Base-by-base conservation (phyloP, 2,113 vertebrate species). In the Bettongia penicillata region DNA sequence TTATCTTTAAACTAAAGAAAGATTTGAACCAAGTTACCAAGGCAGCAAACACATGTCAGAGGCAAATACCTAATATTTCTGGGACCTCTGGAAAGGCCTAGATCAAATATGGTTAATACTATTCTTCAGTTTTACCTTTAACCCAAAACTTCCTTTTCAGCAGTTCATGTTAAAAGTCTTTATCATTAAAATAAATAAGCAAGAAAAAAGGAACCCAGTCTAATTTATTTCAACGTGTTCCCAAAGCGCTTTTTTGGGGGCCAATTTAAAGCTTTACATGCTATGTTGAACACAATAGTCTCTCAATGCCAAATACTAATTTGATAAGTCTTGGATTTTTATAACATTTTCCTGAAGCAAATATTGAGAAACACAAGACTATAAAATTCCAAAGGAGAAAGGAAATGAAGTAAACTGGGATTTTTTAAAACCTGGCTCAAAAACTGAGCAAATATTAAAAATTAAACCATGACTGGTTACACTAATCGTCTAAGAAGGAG, bases 381-480 rank as follows among this genome's bases (percentile, higher is more conserved):
- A 93, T 96, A 96, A 96, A 94, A 97, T 97, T 97, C 51, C 93
- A 93, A 96, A 96, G 53, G 5, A 0, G 97, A 52, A 97, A 98
- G 97, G 93, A 98, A 98, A 98, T 98, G 97, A 98, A 98, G 95
- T 97, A 97, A 98, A 98, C 97, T 92, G 94, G 97, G 98, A 98
- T 97, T 96, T 98, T 97, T 97, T 97, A 97, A 98, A 98, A 98
- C 95, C 93, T 94, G 95, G 98, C 98, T 97, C 53, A 98, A 98
- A 98, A 98, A 98, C 98, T 98, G 98, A 98, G 95, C 97, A 98
- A 98, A 98, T 95, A 96, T 97, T 98, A 98, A 98, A 84, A 98
- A 98, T 97, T 96, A 98, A 98, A 93, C 98, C 95, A 98, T 98
- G 98, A 91, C 97, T 98, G 92, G 95, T 95, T 98, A 98, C 77